Conservation (phyloP, 2,113 vertebrate genomes). For the Channa argus region DNA sequence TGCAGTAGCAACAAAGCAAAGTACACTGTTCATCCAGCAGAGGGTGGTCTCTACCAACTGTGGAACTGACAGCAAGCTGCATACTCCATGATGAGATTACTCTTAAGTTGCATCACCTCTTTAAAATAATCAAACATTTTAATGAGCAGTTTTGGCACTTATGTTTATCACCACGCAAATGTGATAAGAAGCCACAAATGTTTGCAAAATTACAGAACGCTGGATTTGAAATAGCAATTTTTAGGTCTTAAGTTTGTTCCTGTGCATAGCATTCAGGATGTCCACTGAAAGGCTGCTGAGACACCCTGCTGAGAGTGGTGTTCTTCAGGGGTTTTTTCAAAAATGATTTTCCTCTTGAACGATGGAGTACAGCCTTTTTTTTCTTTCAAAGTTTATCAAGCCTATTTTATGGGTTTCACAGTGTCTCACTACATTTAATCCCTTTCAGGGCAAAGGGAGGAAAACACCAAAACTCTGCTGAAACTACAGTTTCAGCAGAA, state of each 20-base stretch:
- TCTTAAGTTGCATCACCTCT: constrained; percentile 72
- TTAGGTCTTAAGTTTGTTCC: constrained; percentile 18
- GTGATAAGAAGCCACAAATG: constrained; percentile 55
- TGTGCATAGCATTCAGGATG: constrained; percentile 33
- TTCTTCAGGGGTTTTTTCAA: constrained; percentile 57
- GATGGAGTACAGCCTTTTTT: constrained; percentile 27
- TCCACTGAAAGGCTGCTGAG: constrained; percentile 33
- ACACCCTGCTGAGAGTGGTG: constrained; percentile 25
- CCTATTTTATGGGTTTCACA: constrained; percentile 60
- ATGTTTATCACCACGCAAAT: constrained; percentile 50
- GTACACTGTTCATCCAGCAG: constrained; percentile 50
- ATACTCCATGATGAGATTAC: constrained; percentile 34
- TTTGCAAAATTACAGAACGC: constrained; percentile 35
- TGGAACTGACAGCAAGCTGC: not conserved
- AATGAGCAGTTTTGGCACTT: constrained; percentile 63
- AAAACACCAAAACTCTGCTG: constrained; percentile 27
- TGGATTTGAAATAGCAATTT: constrained; percentile 43
- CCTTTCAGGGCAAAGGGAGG: constrained; percentile 24
- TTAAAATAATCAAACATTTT: constrained; percentile 61
- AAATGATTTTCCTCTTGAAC: constrained; percentile 40
- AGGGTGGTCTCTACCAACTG: constrained; percentile 45
- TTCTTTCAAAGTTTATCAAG: constrained; percentile 54
- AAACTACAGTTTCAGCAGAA: too few species aligned
- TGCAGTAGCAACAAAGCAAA: not conserved
- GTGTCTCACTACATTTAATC: constrained; percentile 42